These are phyloP conservation scores for Periphyllus acericola DNA, from an alignment of 2,888 invertebrate genomes.

Conservation along the genomic window DNA sequence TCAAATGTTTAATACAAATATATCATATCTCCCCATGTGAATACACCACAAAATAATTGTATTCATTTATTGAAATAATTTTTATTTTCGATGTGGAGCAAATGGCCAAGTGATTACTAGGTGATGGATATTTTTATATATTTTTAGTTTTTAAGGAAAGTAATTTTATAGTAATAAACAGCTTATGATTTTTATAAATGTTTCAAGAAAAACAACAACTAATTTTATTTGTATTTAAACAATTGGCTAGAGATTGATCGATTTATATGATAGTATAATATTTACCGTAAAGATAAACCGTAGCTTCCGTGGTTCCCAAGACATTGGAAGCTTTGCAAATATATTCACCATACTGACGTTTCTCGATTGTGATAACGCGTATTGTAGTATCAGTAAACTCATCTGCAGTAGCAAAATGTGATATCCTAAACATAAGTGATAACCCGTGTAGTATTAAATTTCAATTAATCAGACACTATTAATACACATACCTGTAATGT, in stretches of 20 bases:
- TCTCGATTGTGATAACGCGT: slow-evolving; percentile 89
- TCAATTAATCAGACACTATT: not conserved
- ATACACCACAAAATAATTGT: no score
- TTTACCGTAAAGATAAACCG: slow-evolving; percentile 56
- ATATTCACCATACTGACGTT: slow-evolving; percentile 87
- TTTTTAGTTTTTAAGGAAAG: not conserved
- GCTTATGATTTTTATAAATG: no score
- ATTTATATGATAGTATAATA: not conserved
- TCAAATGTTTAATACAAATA: no score
- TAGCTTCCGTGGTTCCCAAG: slow-evolving; percentile 81
- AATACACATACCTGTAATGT: slow-evolving; percentile 75
- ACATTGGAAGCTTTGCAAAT: slow-evolving; percentile 90
- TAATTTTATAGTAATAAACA: no score
- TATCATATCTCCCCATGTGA: no score
- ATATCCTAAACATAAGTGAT: slow-evolving; percentile 72
- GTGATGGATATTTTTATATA: not conserved
- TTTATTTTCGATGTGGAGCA: no score
- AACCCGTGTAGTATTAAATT: not conserved
- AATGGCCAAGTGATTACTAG: no score
- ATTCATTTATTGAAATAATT: no score
- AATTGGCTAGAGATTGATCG: no score
- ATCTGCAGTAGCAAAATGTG: slow-evolving; percentile 90
- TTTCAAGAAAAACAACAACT: no score
- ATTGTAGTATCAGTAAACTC: slow-evolving; percentile 92
- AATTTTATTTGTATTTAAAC: no score